Base-by-base conservation (phyloP, 2,797 vertebrate genomes). In the Lates japonicus region DNA sequence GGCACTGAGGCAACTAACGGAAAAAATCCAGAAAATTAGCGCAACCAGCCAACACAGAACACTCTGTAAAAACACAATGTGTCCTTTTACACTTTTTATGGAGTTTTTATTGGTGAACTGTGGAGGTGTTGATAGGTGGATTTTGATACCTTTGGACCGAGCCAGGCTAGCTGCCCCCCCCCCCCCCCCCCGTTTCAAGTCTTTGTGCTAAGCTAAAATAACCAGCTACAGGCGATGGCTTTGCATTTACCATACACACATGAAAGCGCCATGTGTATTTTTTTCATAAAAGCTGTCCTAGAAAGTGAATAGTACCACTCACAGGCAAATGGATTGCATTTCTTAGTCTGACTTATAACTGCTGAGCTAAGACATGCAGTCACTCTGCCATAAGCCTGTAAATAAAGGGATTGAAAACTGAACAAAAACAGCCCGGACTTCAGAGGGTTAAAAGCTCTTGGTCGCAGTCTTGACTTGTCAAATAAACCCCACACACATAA, bases 401-500 rank as follows among this genome's bases (percentile, higher is more conserved):
- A 72, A 79, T 55, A 35, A 51, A 46, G 1, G 14, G 33, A 80
- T 12, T 59, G 44, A 65, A 61, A 73, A 29, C 20, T 7, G 31
- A 25, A 48, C 14, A 58, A 51, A 57, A 57, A 46, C 44, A 60
- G 20, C 49, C 4, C 49, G 22, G 0, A 46, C 69, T 68, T 81
- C 6, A 77, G 67, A 71, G 60, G 77, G 63, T 78, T 90, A 69
- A 92, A 93, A 91, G 81, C 87, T 81, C 73, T 77, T 46, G 29
- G 19, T 84, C 60, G 46, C 61, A 74, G 65, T 60, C 51, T 25
- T 80, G 65, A 74, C 59, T 61, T 74, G 58, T n/a, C 25, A 20
- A 80, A 69, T 61, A 55, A 72, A 62, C 39, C 12, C 8, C 4
- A 35, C 14, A 57, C 51, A 29, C 16, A 59, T 7, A 44, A 66